Evolutionary conservation across 2,797 vertebrate species (phyloP), one percentile per base, ranked within the genome.

Genomic region (Ficedula albicollis): DNA sequence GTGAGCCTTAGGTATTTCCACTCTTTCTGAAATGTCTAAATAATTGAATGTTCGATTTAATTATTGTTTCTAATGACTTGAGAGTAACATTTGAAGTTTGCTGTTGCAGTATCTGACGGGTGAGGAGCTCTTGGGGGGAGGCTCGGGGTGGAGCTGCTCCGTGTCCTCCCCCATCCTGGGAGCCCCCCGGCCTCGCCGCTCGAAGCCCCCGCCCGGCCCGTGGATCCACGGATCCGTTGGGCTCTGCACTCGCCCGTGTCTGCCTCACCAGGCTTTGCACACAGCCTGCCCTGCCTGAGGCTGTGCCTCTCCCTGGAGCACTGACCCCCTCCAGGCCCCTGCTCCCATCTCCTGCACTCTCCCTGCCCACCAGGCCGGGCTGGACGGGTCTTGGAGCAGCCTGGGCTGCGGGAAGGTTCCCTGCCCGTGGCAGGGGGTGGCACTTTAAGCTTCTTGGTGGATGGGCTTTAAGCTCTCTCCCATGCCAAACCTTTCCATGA

Each of bases 161-260:
- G 0, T 29, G 51, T 38, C 30, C 69, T 55, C 17, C 26, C 16
- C 4, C 17, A 4, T 15, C 34, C 59, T 5, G 15, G 0, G 16
- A 20, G 66, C 46, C 63, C 13, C 0, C 0, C 5, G 83, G 34
- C 74, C 49, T 55, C 16, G 1, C 1, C 55, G 58, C 32, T 44
- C 20, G 20, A 41, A 16, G 8, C 34, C 10, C 36, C 3, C 1
- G 15, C 34, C 63, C 2, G 0, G 10, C 29, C 8, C 1, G 44
- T 55, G 9, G 6, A 62, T 54, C n/a, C 46, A 39, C 55, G 8
- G 5, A 62, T 54, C 32, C 46, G 32, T 66, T 13, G 30, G 3
- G 32, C 30, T 54, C 54, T 14, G 20, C 32, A n/a, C 66, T 44
- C 41, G 67, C 7, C 19, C 2, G 2, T 5, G 27, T 11, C 62